Evolutionary conservation across 35 echinoderm and acorn worm genomes (phyloP), one percentile per base, ranked within the genome.

Genomic region (Apostichopus californicus): DNA sequence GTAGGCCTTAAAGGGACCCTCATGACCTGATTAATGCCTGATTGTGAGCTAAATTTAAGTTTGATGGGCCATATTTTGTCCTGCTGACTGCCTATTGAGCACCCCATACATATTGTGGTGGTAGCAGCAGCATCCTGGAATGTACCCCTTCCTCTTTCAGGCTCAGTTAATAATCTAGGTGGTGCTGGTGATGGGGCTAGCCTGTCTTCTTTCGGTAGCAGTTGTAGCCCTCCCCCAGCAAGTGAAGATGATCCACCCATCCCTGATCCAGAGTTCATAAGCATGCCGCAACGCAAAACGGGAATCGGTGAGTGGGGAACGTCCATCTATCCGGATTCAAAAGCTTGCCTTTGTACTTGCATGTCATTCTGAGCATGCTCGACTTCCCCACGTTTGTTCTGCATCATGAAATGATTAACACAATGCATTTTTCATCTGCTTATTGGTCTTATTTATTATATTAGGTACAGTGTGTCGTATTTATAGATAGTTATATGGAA

Each of bases 171-270:
- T 87, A 87, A 87, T 87, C 57, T 87, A 26, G 86, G 86, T 87
- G 94, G 92, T 55, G 79, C 77, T 78, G 95, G 93, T 77, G 96
- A 97, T 70, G 96, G 94, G n/a, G 96, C 96, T 60, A 98, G 96
- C 78, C 87, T 98, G 12, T 98, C 96, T 17, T 98, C 96, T 28
- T 93, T 91, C 78, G 96, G 96, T 55, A 95, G 94, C 79, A 98
- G 96, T 87, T 98, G 96, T 87, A 98, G 96, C 86, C 96, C 96
- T 78, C 96, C 96, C 59, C 96, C 94, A 79, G 94, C 77, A 25
- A 96, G 93, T 71, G 96, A 98, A 61, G 93, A 94, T n/a, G 87
- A 86, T 28, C 79, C 87, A 4, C 80, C 63, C 1, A 21, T 78
- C 15, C 52, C 80, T 55, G 92, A 94, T 22, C 92, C 65, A 28